phyloP scores from a whole-genome alignment of 30 jellyfish, hydroid and myxozoan species.

The Turritopsis rubra region DNA sequence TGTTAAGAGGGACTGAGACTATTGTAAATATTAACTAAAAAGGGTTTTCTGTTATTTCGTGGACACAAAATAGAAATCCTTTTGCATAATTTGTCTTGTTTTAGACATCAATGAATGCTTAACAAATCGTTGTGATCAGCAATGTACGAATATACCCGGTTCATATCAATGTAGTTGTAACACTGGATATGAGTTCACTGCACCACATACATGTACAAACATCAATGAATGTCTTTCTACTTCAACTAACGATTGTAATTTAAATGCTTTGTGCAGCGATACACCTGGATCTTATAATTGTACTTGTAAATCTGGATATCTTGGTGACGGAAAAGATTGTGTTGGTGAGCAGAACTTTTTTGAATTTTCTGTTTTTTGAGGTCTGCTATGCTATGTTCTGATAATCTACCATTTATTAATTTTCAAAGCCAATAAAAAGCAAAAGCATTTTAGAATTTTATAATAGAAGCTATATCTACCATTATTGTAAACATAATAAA shows the following conservation, averaged over 20 bases:
- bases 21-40: neutral
- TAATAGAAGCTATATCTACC: no score
- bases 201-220: conserved; percentile 17
- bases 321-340: conserved; percentile 71
- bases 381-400: no score
- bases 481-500: no score
- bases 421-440: neutral
- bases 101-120: neutral
- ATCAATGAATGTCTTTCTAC: conserved; percentile 12
- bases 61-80: neutral
- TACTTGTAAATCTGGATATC: conserved; percentile 56
- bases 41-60: neutral
- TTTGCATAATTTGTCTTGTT: neutral
- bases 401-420: no score
- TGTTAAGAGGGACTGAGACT: neutral
- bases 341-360: neutral
- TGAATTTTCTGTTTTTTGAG: neutral
- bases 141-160: conserved; percentile 17
- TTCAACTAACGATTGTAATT: conserved; percentile 37
- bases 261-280: conserved; percentile 63
- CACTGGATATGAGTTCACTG: conserved; percentile 10
- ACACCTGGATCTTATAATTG: conserved; percentile 65
- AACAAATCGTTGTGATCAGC: conserved; percentile 9
- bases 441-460: no score
- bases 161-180: conserved; percentile 22